Conservation (phyloP, 2,113 vertebrate species). For the Grus americana region DNA sequence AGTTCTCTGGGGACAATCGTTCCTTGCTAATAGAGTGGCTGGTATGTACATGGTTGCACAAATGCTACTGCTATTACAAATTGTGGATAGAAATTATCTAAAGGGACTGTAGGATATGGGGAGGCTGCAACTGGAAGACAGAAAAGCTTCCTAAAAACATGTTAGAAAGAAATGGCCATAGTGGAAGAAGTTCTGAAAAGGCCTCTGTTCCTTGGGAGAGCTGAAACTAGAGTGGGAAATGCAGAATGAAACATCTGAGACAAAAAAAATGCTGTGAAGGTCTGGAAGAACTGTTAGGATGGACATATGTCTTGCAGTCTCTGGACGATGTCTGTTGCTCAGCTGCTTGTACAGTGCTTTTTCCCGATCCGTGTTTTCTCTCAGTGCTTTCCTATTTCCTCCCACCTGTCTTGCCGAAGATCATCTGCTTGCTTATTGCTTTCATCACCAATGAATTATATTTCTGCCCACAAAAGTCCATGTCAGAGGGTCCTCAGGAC, state of each 20-base stretch:
- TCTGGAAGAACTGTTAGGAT: not conserved
- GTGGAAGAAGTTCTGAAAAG: not conserved
- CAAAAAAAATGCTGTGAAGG: not conserved
- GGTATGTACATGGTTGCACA: not conserved
- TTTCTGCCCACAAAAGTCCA: not conserved
- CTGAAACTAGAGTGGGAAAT: not conserved
- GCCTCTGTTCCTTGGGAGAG: not conserved
- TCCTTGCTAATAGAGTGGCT: not conserved
- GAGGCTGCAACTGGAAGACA: not conserved
- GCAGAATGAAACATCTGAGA: not conserved
- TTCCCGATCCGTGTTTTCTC: not conserved
- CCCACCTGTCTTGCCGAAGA: not conserved
- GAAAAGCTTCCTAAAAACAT: not conserved
- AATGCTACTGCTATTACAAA: not conserved
- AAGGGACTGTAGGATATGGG: not conserved
- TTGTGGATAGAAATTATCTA: not conserved
- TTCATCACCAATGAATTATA: not conserved
- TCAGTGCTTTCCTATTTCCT: not conserved
- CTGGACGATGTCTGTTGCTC: not conserved
- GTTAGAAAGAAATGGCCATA: not conserved
- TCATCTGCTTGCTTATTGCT: conserved; percentile 14
- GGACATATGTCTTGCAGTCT: not conserved
- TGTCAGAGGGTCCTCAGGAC: not conserved
- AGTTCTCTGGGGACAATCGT: not conserved
- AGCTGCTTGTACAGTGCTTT: not conserved